Evolutionary conservation across 2,797 vertebrate genomes (phyloP), one percentile per base, ranked within the genome.

Genomic region (Potorous gilbertii): DNA sequence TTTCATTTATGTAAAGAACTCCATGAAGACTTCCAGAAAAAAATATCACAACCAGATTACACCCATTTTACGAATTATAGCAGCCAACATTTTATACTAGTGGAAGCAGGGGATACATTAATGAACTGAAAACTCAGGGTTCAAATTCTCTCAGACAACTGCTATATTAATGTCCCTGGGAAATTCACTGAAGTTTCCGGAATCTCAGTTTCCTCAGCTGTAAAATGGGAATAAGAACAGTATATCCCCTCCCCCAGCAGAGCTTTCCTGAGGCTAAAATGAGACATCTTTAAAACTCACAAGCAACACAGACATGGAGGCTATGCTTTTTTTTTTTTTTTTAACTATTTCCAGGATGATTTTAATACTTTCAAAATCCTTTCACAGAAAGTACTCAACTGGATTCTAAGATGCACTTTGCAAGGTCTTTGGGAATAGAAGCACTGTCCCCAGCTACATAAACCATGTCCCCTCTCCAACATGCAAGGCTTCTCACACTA

Each of bases 391-490:
- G 21, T 24, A 87, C 46, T 1, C 40, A 50, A 50, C 21, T 87
- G 40, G 74, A 87, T 87, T 87, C 40, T 87, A 50, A 50, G 24
- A 50, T 0, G 40, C 40, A 87, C 3, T 10, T 50, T 87, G 74
- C 40, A 81, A 81, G 66, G 21, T 24, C 66, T 21, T 81, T 24
- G 40, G 40, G 16, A n/a, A 87, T 12, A 50, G 24, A 0, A 87
- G 74, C 40, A 46, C 74, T 46, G 21, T 46, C 40, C 74, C 66
- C 3, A 11, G 40, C 54, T 94, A 34, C 46, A 98, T 96, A 97
- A 98, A 98, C 97, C 97, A 96, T 3, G 92, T 95, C 92, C 92
- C 95, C 89, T 98, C 98, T 97, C 97, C 96, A 98, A 98, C 98
- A 97, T 95, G 97, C 29, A n/a, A 94, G 93, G 97, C 97, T 97